phyloP scores from a whole-genome alignment of 2,888 invertebrate genomes.

The Agrilus mali region DNA sequence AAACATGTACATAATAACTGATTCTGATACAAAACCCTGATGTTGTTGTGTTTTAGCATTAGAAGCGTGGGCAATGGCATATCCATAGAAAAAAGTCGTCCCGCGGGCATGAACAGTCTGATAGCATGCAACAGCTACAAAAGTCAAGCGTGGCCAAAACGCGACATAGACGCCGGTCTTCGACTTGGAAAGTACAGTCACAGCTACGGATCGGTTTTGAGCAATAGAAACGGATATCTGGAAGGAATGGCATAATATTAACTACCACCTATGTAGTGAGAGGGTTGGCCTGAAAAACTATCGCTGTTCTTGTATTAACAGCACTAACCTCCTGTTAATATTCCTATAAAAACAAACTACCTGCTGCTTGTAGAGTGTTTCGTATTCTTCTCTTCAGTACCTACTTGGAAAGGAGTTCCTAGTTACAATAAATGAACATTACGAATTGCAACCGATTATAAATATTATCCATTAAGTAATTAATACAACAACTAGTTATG shows the following conservation, averaged over 20 bases:
- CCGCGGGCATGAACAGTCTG: slow-evolving; percentile 61
- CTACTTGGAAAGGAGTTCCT: too few species aligned
- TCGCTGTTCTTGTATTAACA: not conserved
- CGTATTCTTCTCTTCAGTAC: too few species aligned
- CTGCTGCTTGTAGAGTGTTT: too few species aligned
- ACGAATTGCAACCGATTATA: too few species aligned
- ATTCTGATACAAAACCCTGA: not conserved
- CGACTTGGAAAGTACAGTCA: slow-evolving; percentile 38
- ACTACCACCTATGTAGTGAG: too few species aligned
- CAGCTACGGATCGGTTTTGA: slow-evolving; percentile 41
- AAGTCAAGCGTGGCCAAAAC: slow-evolving; percentile 43
- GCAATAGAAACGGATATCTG: slow-evolving; percentile 18
- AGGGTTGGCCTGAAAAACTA: not conserved
- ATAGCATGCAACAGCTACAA: slow-evolving; percentile 68
- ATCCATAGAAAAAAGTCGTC: slow-evolving; percentile 51
- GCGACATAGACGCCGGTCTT: slow-evolving; percentile 22
- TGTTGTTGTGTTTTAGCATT: slow-evolving; percentile 22
- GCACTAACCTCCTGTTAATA: too few species aligned
- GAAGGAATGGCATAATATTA: slow-evolving; percentile 21
- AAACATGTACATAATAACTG: too few species aligned
- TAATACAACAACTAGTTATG: too few species aligned
- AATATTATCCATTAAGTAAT: too few species aligned
- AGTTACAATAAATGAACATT: too few species aligned
- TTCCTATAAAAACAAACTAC: too few species aligned
- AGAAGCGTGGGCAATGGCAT: slow-evolving; percentile 37